Conservation (phyloP, 2,888 invertebrate species). For the Chironomus tentans region DNA sequence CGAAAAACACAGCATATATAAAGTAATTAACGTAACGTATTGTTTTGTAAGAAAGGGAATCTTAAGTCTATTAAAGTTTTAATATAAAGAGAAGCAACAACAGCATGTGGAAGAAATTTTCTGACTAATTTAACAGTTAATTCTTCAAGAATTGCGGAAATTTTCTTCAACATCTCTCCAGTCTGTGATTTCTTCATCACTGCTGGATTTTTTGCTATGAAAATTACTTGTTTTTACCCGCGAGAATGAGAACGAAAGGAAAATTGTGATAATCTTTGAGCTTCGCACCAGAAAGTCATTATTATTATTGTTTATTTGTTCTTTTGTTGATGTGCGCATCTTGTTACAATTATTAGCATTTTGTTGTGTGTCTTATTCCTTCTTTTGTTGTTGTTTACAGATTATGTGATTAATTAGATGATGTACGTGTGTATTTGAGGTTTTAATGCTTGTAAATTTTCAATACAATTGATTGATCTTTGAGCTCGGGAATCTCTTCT, state of each 20-base stretch:
- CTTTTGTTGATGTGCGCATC: neutral
- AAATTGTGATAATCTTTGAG: constrained; percentile 18
- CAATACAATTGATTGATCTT: neutral
- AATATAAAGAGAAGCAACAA: neutral
- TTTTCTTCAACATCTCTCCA: neutral
- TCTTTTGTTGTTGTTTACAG: neutral
- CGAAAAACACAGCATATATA: neutral
- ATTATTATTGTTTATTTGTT: neutral
- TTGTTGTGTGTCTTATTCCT: neutral
- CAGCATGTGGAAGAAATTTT: constrained; percentile 16
- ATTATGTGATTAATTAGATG: neutral
- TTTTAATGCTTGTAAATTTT: neutral
- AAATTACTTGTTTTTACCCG: neutral
- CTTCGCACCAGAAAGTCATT: neutral
- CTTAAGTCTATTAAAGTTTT: neutral
- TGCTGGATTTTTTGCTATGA: no score
- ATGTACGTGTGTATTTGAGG: no score
- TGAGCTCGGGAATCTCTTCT: neutral
- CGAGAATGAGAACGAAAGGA: constrained; percentile 25
- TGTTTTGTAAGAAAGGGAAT: neutral
- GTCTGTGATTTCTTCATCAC: neutral
- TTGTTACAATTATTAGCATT: constrained; percentile 2
- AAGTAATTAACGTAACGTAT: neutral
- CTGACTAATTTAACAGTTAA: constrained; percentile 19
- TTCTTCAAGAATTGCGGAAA: neutral